Percentiles rank a stretch among this genome's conserved stretches.
These are phyloP conservation scores for Hyperopisus bebe DNA, from an alignment of 2,113 vertebrate species.

Conservation along the genomic window DNA sequence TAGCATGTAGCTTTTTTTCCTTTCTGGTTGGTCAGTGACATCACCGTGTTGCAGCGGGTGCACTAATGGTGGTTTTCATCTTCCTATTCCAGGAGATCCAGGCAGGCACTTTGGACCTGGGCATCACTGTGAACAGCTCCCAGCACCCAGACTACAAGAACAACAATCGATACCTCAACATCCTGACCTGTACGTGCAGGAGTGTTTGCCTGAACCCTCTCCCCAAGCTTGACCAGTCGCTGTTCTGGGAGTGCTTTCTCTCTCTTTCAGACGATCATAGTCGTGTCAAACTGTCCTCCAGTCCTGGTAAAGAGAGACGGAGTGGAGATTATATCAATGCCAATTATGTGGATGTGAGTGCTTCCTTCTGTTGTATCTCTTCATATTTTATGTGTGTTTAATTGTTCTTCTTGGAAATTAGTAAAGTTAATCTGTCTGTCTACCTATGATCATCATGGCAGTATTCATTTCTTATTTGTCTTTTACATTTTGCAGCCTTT, in stretches of 20 bases:
- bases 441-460: background rate
- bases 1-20: background rate
- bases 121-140: constrained; percentile 80
- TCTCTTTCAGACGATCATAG: constrained; percentile 84
- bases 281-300: constrained; percentile 76
- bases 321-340: constrained; percentile 92
- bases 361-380: background rate
- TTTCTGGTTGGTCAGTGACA: background rate
- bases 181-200: constrained; percentile 80
- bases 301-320: constrained; percentile 73
- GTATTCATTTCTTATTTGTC: background rate
- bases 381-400: background rate
- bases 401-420: background rate
- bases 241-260: background rate
- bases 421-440: background rate
- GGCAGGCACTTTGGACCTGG: constrained; percentile 79
- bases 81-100: constrained; percentile 74
- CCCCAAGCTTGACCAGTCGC: background rate
- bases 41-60: background rate
- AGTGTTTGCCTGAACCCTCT: background rate
- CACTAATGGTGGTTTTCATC: constrained; percentile 21
- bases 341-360: constrained; percentile 90
- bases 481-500: background rate
- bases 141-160: constrained; percentile 88
- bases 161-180: constrained; percentile 91